phyloP scores from a whole-genome alignment of 2,797 vertebrate genomes.

The Sparus aurata region DNA sequence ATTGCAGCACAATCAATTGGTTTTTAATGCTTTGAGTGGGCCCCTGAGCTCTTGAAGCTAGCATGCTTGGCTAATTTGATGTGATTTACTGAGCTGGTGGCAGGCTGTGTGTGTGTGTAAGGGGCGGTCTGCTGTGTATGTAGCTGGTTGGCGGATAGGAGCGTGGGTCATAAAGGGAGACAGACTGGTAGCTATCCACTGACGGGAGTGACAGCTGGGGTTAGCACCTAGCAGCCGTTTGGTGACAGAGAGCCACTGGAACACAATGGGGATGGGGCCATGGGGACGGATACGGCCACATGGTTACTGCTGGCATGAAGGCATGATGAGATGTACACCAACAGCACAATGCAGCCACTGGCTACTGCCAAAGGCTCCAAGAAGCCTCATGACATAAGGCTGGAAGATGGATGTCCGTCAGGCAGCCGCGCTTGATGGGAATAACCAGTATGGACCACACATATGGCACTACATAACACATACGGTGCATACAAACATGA shows the following conservation, averaged over 20 bases:
- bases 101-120: slow-evolving; percentile 54
- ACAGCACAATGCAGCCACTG: slow-evolving; percentile 52
- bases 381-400: slow-evolving; percentile 65
- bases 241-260: slow-evolving; percentile 61
- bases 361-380: slow-evolving; percentile 56
- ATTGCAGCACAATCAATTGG: slow-evolving; percentile 79
- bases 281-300: slow-evolving; percentile 69
- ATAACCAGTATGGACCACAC: slow-evolving; percentile 51
- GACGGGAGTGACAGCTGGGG: slow-evolving; percentile 73
- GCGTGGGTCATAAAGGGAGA: slow-evolving; percentile 68
- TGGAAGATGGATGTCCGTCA: slow-evolving; percentile 61
- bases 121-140: slow-evolving; percentile 56
- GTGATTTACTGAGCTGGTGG: slow-evolving; percentile 71
- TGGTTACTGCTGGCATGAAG: slow-evolving; percentile 67
- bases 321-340: slow-evolving; percentile 52
- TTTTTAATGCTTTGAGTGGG: slow-evolving; percentile 76
- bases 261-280: slow-evolving; percentile 69
- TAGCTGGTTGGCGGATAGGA: slow-evolving; percentile 53
- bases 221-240: slow-evolving; percentile 74
- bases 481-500: slow-evolving; percentile 47
- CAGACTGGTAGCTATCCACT: slow-evolving; percentile 73
- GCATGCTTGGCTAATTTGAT: slow-evolving; percentile 78
- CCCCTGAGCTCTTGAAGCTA: slow-evolving; percentile 68
- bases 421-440: slow-evolving; percentile 47
- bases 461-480: slow-evolving; percentile 59